Percentiles rank a stretch among this genome's conserved stretches.
Conservation (phyloP, 23 tunicate species). For the Trididemnum clinides region DNA sequence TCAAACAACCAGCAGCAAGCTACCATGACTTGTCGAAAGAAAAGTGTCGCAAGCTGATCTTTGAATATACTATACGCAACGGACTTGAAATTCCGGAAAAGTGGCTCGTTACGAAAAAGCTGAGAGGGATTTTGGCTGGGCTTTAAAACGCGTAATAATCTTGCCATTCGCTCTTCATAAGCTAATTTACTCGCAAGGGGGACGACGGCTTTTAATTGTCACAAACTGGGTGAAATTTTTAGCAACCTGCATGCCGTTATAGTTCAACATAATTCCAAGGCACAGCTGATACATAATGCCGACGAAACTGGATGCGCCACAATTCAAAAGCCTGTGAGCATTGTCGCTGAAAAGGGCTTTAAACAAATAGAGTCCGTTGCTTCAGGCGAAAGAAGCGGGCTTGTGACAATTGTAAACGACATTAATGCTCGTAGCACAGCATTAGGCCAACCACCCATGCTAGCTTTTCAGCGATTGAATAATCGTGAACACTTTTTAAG, state of each 20-base stretch:
- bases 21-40: conserved; percentile 1
- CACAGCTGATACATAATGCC: background rate
- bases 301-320: conserved; percentile 30
- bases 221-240: background rate
- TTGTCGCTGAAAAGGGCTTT: background rate
- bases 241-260: background rate
- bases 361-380: background rate
- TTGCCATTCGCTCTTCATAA: background rate
- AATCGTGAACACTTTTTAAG: too few species aligned
- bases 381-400: conserved; percentile 12
- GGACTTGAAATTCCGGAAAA: too few species aligned
- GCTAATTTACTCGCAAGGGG: background rate
- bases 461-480: background rate
- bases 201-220: background rate
- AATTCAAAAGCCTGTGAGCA: background rate
- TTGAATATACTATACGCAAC: too few species aligned
- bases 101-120: background rate
- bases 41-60: background rate
- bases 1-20: background rate
- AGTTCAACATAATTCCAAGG: background rate
- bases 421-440: background rate
- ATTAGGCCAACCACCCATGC: background rate
- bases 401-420: background rate
- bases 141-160: background rate
- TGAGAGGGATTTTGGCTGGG: background rate